Evolutionary conservation across 2,797 vertebrate species (phyloP).

Genomic region (Gymnothorax javanicus): DNA sequence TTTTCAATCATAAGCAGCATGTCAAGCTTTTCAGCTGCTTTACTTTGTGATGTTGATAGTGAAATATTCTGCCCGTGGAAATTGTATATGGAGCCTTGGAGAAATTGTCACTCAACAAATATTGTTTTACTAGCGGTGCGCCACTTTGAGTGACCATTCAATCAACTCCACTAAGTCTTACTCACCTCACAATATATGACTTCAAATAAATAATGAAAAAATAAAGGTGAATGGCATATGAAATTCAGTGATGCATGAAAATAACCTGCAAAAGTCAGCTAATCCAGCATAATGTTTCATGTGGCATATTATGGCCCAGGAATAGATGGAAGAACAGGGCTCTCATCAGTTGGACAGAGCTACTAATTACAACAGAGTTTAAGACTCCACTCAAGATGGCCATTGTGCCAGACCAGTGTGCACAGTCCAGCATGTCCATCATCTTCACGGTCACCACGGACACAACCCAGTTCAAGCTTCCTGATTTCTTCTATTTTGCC

Average conservation of each 20-base stretch:
- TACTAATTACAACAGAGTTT: conserved; percentile 1
- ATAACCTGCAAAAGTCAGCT: neutral
- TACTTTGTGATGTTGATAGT: neutral
- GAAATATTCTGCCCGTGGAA: neutral
- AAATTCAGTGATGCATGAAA: neutral
- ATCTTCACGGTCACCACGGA: neutral
- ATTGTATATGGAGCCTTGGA: neutral
- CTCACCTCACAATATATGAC: neutral
- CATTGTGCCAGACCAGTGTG: neutral
- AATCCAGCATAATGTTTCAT: neutral
- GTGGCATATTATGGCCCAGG: neutral
- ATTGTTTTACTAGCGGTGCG: neutral
- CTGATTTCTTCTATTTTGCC: too few species aligned
- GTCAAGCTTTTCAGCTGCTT: neutral
- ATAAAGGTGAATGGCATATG: neutral
- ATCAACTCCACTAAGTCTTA: neutral
- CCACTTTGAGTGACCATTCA: neutral
- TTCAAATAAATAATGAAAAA: neutral
- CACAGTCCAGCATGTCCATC: neutral
- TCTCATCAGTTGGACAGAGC: neutral
- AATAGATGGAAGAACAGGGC: neutral
- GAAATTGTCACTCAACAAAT: neutral
- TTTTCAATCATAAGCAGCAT: neutral
- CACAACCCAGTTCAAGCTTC: conserved; percentile 1
- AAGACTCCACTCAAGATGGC: neutral